Evolutionary conservation across 2,797 vertebrate species (phyloP).

Genomic region (Simalia tracyae): DNA sequence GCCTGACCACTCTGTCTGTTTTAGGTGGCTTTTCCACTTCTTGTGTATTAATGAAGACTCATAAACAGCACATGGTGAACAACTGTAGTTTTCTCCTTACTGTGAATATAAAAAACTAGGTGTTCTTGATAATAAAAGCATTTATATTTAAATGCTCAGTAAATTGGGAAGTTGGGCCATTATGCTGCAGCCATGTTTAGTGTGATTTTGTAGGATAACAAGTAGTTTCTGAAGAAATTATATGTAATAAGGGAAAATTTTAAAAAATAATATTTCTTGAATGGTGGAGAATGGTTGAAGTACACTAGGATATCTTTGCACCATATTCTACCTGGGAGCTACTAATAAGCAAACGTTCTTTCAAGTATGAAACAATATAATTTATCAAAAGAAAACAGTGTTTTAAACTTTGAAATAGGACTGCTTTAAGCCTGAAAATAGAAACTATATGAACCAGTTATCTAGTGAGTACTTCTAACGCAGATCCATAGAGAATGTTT

Average conservation of each 20-base stretch:
- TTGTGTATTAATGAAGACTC: neutral
- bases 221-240: neutral
- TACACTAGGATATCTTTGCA: neutral
- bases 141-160: neutral
- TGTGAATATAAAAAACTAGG: too few species aligned
- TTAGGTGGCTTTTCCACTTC: neutral
- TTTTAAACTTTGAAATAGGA: neutral
- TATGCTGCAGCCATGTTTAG: neutral
- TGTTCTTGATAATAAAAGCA: neutral
- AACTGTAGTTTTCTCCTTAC: too few species aligned
- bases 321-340: neutral
- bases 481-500: neutral
- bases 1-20: too few species aligned
- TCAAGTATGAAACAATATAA: neutral
- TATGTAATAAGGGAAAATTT: neutral
- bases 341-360: neutral
- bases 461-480: too few species aligned
- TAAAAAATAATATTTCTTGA: neutral
- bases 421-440: too few species aligned
- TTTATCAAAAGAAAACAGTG: neutral
- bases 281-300: neutral
- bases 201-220: neutral
- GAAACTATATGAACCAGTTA: too few species aligned
- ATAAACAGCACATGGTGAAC: neutral
- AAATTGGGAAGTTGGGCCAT: too few species aligned